Evolutionary conservation across 2,888 invertebrate species (phyloP), one percentile per base, ranked within the genome.

Genomic region (Artemia sinica): DNA sequence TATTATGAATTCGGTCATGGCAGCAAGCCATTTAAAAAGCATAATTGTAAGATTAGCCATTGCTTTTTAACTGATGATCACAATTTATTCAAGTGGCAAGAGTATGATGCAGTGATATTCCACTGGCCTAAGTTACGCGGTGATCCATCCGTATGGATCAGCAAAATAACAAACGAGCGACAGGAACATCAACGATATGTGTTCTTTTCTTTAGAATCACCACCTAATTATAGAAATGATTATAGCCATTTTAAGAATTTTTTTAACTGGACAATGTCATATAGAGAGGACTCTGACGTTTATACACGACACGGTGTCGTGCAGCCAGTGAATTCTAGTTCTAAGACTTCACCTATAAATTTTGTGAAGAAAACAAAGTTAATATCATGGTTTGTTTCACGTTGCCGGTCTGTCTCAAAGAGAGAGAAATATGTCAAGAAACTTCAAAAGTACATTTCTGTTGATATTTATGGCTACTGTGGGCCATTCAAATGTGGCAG

Each of bases 181-280:
- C 63, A 58, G 28, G 63, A n/a, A 9, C 63, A 58, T 58, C 63
- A 58, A 28, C 63, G 63, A 58, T 58, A 58, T 58, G 28, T 58
- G n/a, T 58, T 58, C 63, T 58, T 58, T 10, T 58, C 63, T 8
- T 28, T 58, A 18, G 63, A 58, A 58, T 58, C 63, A 1, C 63
- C 63, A 58, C 63, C 63, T 9, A 58, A 58, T 10, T 58, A 58
- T 2, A n/a, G 63, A 9, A 58, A 58, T 10, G 63, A 58, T 28
- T 58, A 58, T 58, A 58, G 63, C 28, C 63, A 28, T 8, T 58
- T 58, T 10, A 8, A 10, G 28, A 58, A 58, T 10, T 58, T 58
- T 58, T 58, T 58, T 28, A 58, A 58, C 63, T 58, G 63, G 63
- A 58, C 63, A 10, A 58, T 58, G 63, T 58, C 63, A 28, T 58